Percentiles rank a stretch among this genome's conserved stretches.
These are phyloP conservation scores for Rhinoraja longicauda DNA, from an alignment of 2,797 vertebrate species.

Conservation along the genomic window DNA sequence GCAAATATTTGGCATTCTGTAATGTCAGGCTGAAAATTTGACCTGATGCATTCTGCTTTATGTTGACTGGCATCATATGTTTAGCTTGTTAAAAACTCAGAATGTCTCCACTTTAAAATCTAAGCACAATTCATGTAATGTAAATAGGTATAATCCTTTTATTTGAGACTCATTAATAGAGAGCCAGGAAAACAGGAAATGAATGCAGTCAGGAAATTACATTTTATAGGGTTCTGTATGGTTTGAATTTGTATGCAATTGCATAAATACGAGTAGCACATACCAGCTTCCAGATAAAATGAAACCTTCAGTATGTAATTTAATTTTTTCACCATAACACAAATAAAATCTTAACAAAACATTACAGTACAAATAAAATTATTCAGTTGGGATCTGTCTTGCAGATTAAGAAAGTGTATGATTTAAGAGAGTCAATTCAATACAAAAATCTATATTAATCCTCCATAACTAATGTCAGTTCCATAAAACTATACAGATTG, in stretches of 20 bases:
- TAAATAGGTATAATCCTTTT: conserved; percentile 36
- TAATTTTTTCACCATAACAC: conserved; percentile 8
- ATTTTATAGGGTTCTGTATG: conserved; percentile 46
- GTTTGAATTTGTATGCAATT: conserved; percentile 47
- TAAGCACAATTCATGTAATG: conserved; percentile 10
- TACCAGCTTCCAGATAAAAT: conserved; percentile 46
- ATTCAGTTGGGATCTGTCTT: not conserved
- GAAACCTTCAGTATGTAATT: conserved; percentile 33
- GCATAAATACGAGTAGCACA: conserved; percentile 45
- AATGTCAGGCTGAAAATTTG: not conserved
- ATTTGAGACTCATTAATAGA: conserved; percentile 37
- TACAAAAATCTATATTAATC: not conserved
- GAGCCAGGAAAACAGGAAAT: conserved; percentile 42
- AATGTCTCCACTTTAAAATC: conserved; percentile 15
- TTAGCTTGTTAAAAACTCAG: conserved; percentile 17
- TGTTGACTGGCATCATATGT: conserved; percentile 18
- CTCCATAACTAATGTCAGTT: not conserved
- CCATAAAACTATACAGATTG: not conserved
- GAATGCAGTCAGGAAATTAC: conserved; percentile 43
- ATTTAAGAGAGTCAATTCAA: not conserved
- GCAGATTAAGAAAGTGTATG: not conserved
- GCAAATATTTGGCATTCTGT: no score
- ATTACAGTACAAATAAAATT: conserved; percentile 18
- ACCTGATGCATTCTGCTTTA: conserved; percentile 9
- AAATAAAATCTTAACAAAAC: conserved; percentile 38